phyloP scores from a whole-genome alignment of 2,888 invertebrate species.

The Anthoptus insignis region DNA sequence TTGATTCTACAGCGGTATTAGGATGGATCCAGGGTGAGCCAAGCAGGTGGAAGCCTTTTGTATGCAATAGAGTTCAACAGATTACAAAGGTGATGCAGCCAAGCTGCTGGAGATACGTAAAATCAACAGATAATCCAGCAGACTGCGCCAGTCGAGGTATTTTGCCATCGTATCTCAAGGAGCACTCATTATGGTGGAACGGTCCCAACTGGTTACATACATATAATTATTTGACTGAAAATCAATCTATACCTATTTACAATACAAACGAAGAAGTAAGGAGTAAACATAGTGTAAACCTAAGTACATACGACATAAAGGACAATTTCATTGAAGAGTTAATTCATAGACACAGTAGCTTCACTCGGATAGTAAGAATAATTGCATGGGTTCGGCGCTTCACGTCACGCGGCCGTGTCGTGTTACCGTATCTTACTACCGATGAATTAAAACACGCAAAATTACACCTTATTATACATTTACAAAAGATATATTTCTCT shows the following conservation, averaged over 20 bases:
- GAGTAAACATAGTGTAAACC: slow-evolving; percentile 2
- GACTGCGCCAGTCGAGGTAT: slow-evolving; percentile 16
- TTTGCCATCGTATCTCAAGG: slow-evolving; percentile 10
- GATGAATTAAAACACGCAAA: slow-evolving; percentile 19
- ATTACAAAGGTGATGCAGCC: background rate
- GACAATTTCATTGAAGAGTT: slow-evolving; percentile 14
- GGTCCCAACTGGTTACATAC: background rate
- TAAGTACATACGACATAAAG: slow-evolving; percentile 6
- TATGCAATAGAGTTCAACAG: slow-evolving; percentile 39
- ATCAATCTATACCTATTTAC: background rate
- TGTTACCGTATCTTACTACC: slow-evolving; percentile 9
- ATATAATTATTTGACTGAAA: background rate
- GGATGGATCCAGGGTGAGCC: slow-evolving; percentile 43
- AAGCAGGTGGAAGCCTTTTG: slow-evolving; percentile 40
- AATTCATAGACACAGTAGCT: slow-evolving; percentile 13
- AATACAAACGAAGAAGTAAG: background rate
- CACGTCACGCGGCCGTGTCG: background rate
- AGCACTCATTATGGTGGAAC: background rate
- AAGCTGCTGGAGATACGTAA: slow-evolving; percentile 10
- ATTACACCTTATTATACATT: slow-evolving; percentile 3
- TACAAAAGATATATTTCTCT: slow-evolving; percentile 12
- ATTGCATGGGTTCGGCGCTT: slow-evolving; percentile 19
- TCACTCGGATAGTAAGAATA: slow-evolving; percentile 10
- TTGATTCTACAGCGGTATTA: slow-evolving; percentile 41
- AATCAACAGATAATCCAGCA: slow-evolving; percentile 15